These are phyloP conservation scores for Eueremaeus valkanovi DNA, from an alignment of 2,888 invertebrate species.

Conservation along the genomic window DNA sequence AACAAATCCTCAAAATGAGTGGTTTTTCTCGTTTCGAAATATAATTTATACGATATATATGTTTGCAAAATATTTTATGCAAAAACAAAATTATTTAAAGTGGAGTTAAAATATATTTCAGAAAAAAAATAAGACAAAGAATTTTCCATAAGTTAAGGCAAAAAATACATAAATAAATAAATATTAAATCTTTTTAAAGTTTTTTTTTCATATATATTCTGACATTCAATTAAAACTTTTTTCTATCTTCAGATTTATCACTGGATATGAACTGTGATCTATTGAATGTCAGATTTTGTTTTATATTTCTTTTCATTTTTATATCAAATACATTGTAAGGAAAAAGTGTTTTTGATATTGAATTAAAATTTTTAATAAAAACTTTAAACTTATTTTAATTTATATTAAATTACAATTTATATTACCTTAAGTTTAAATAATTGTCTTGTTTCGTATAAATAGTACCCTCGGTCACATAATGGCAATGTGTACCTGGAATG, in stretches of 20 bases:
- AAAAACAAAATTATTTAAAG: not conserved
- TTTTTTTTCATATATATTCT: not conserved
- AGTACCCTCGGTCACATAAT: not conserved
- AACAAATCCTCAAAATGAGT: not conserved
- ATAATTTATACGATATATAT: not conserved
- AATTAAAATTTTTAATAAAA: no score
- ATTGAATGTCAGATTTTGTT: no score
- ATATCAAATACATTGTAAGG: no score
- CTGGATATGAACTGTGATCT: no score
- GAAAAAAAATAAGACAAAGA: not conserved
- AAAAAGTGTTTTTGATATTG: no score
- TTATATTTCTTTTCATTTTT: no score
- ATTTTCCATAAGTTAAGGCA: no score
- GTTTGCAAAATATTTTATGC: not conserved
- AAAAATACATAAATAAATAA: no score
- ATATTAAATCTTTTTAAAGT: no score
- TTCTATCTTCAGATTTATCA: not conserved
- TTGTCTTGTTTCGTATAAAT: not conserved
- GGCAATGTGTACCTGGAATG: conserved; percentile 21
- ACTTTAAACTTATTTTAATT: not conserved
- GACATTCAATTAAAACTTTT: not conserved
- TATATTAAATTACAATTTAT: not conserved
- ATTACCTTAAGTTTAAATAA: not conserved
- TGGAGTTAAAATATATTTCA: not conserved
- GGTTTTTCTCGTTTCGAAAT: not conserved